Percentiles rank a stretch among this genome's conserved stretches.
Evolutionary conservation across 2,888 invertebrate species (phyloP).

Genomic region (Seira sanloemensis): DNA sequence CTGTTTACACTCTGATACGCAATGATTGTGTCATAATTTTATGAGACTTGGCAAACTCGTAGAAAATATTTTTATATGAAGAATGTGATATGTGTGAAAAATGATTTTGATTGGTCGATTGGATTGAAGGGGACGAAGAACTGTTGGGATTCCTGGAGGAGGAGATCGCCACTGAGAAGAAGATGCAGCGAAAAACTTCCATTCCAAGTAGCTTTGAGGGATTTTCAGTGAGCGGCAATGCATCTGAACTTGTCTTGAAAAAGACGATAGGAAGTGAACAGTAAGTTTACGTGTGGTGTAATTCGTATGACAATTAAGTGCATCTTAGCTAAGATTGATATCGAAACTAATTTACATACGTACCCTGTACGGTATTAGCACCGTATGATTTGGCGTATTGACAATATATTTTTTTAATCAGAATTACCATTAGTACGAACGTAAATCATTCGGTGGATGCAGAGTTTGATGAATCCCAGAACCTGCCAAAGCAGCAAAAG

Average conservation of each 20-base stretch:
- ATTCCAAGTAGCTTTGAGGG: conserved; percentile 88
- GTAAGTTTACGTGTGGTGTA: conserved; percentile 74
- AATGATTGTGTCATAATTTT: neutral
- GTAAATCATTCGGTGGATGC: conserved; percentile 96
- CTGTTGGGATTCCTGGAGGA: conserved; percentile 93
- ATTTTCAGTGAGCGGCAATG: conserved; percentile 86
- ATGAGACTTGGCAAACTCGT: too few relatives aligned
- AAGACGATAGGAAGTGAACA: conserved; percentile 80
- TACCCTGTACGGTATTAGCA: neutral
- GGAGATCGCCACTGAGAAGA: conserved; percentile 94
- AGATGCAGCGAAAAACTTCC: conserved; percentile 83
- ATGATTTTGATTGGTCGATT: too few relatives aligned
- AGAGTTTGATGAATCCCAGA: conserved; percentile 76
- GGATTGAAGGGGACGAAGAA: conserved; percentile 85
- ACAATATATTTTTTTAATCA: conserved; percentile 75
- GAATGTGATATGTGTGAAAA: too few relatives aligned
- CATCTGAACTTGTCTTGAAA: conserved; percentile 89
- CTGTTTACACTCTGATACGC: neutral
- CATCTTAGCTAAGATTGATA: too few relatives aligned
- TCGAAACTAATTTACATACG: neutral
- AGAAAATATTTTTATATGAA: too few relatives aligned
- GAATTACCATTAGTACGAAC: conserved; percentile 89
- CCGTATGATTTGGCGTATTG: conserved; percentile 3
- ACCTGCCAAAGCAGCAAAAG: conserved; percentile 80
- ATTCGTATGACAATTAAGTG: neutral